Conservation (phyloP, 2,888 invertebrate genomes). For the Kuschelorhynchus macadamiae region DNA sequence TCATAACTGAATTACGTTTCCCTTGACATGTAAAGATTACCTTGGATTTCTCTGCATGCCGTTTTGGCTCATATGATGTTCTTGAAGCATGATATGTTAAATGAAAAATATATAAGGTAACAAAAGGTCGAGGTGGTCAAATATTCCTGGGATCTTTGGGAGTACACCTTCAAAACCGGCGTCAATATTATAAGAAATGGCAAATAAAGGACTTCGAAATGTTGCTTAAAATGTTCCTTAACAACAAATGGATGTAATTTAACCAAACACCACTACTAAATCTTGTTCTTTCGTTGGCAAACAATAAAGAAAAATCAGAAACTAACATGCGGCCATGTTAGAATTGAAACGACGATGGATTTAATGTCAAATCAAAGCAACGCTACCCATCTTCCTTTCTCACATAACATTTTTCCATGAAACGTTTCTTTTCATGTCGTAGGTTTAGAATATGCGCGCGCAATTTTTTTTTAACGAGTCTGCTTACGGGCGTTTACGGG, state of each 20-base stretch:
- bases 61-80: constrained; percentile 74
- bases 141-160: constrained; percentile 30
- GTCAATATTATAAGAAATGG: constrained; percentile 30
- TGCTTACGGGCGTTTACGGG: no score
- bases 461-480: no score
- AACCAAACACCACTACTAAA: constrained; percentile 71
- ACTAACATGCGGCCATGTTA: constrained; percentile 92
- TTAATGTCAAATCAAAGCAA: no score
- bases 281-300: constrained; percentile 75
- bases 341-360: constrained; percentile 59
- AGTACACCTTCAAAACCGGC: constrained; percentile 44
- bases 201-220: constrained; percentile 20
- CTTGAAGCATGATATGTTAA: constrained; percentile 68
- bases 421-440: no score
- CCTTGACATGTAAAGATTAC: no score
- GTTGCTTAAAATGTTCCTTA: constrained; percentile 25
- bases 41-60: constrained; percentile 76
- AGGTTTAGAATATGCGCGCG: no score
- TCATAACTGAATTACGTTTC: no score
- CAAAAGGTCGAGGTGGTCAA: constrained; percentile 41
- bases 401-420: no score
- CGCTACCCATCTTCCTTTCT: no score
- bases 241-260: constrained; percentile 54
- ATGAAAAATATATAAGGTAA: constrained; percentile 44
- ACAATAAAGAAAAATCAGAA: constrained; percentile 84